phyloP scores from a whole-genome alignment of 1,140 invertebrate genomes.

The Odontomachus brunneus region DNA sequence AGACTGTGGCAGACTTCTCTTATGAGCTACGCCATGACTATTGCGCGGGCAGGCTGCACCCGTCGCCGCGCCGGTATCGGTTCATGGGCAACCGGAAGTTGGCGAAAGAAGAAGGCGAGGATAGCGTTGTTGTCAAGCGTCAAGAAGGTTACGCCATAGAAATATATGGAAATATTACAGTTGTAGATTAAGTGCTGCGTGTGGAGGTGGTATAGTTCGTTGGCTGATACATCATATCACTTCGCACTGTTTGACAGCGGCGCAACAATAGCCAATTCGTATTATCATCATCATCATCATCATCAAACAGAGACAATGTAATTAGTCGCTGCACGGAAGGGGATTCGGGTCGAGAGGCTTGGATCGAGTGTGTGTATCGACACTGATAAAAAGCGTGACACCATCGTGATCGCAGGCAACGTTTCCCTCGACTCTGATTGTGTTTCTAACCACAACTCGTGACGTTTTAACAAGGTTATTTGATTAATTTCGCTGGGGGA shows the following conservation, averaged over 20 bases:
- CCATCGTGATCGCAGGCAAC: conserved; percentile 78
- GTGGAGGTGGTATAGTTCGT: conserved; percentile 60
- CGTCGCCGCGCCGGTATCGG: conserved; percentile 76
- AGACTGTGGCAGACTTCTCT: conserved; percentile 92
- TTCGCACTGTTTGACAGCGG: conserved; percentile 31
- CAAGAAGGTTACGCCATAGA: conserved; percentile 85
- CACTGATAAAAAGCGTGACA: conserved; percentile 84
- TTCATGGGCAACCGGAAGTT: conserved; percentile 81
- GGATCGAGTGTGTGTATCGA: conserved; percentile 79
- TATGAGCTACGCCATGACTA: conserved; percentile 93
- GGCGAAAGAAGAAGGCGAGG: conserved; percentile 82
- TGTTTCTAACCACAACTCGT: too few species aligned
- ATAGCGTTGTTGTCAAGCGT: conserved; percentile 84
- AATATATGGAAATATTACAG: conserved; percentile 84
- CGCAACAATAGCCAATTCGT: conserved; percentile 43
- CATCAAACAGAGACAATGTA: conserved; percentile 41
- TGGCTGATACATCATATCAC: conserved; percentile 45
- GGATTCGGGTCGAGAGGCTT: conserved; percentile 69
- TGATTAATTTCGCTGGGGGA: not conserved
- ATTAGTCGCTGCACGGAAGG: conserved; percentile 69
- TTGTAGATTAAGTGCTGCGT: conserved; percentile 73
- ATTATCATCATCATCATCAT: conserved; percentile 1
- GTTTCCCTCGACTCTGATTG: not conserved
- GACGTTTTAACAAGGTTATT: too few species aligned
- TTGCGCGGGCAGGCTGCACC: conserved; percentile 88